Base-by-base conservation (phyloP, 2,797 vertebrate species). In the Sebastes diaconus region DNA sequence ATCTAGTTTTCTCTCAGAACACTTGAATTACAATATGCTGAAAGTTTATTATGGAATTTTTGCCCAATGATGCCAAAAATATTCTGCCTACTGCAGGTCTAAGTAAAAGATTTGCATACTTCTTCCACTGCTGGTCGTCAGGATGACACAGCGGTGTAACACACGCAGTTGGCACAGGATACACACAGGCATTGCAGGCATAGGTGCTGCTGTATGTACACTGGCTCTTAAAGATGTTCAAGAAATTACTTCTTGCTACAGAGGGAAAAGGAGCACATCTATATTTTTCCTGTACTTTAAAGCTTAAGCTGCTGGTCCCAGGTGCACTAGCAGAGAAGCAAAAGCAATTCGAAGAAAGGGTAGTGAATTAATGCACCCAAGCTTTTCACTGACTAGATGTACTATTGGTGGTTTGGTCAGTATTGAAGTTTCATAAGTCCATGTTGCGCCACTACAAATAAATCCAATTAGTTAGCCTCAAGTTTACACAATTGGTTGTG, bases 351-450 rank as follows among this genome's bases (percentile, higher is more conserved):
- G 59, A 59, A 34, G 3, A 64, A 59, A 61, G 4, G 4, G 24
- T 13, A 20, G 8, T 22, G 12, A 77, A 68, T 80, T 8, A 73
- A 69, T n/a, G 20, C 39, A 39, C 4, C 46, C 30, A 57, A 46
- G 25, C 24, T 76, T 72, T 78, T 82, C 50, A 61, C 30, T 46
- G 13, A 73, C 64, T 68, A 18, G 12, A 73, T 69, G 72, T 59
- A 34, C 50, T 68, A 22, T 63, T 63, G 25, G 8, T 32, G 11
- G 29, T 75, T 74, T 74, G 59, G 46, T 73, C 32, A 39, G 34
- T 61, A 55, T 81, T 68, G 65, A 36, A 76, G 24, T 68, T 70
- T 27, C 24, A 70, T 64, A 64, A 76, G 24, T 29, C 20, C 11
- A 27, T 75, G 42, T 55, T 50, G 29, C 46, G 27, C 74, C 11